Conservation (phyloP, 2,888 invertebrate genomes). For the Lochmaea capreae region DNA sequence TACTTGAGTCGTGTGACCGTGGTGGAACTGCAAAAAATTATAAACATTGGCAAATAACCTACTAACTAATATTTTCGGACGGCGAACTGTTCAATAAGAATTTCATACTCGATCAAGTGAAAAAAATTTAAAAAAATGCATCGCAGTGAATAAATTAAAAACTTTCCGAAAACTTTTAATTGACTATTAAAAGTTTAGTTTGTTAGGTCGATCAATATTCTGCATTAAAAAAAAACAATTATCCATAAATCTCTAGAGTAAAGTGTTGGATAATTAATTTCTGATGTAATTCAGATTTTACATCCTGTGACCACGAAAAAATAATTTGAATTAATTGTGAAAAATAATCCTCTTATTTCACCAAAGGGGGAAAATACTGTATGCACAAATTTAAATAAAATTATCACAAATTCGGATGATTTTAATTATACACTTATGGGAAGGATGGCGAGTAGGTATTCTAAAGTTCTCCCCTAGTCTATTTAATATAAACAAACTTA, state of each 20-base stretch:
- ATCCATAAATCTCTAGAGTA: neutral
- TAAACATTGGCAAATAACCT: too few relatives aligned
- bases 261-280: neutral
- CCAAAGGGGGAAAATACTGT: neutral
- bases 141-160: slow-evolving; percentile 15
- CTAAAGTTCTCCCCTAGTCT: slow-evolving; percentile 2
- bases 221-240: slow-evolving; percentile 14
- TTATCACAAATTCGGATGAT: slow-evolving; percentile 3
- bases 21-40: too few relatives aligned
- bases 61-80: neutral
- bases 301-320: neutral
- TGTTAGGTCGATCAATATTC: slow-evolving; percentile 18
- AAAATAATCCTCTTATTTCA: slow-evolving; percentile 7
- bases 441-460: slow-evolving; percentile 7
- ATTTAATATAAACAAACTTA: slow-evolving; percentile 15
- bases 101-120: slow-evolving; percentile 2
- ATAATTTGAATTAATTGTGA: neutral
- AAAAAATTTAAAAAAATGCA: slow-evolving; percentile 13
- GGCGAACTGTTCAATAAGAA: neutral
- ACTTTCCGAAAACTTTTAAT: slow-evolving; percentile 24
- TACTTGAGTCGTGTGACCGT: too few relatives aligned
- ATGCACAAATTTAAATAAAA: slow-evolving; percentile 8
- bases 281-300: neutral
- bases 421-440: slow-evolving; percentile 18
- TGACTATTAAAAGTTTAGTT: slow-evolving; percentile 29